Percentiles rank a stretch among this genome's conserved stretches.
Evolutionary conservation across 1,140 invertebrate genomes (phyloP).

Genomic region (Euwallacea fornicatus): DNA sequence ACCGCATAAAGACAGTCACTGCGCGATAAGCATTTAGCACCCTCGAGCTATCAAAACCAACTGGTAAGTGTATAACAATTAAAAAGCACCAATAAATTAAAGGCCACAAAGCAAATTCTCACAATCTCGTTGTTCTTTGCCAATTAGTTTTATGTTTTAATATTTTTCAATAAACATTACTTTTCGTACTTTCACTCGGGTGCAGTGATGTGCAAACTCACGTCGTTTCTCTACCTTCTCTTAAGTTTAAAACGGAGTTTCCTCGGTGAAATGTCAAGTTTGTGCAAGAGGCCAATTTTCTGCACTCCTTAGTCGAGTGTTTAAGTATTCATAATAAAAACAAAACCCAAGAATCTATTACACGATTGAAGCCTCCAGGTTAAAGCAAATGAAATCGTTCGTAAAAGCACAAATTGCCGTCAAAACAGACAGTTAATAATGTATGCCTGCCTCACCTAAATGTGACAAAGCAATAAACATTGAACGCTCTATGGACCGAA

Average conservation of each 20-base stretch:
- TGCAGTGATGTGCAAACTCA: conserved; percentile 12
- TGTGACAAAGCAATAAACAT: conserved; percentile 10
- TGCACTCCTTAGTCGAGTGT: too few relatives aligned
- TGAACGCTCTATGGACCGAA: too few relatives aligned
- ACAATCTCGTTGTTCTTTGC: conserved; percentile 6
- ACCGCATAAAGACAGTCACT: conserved; percentile 24
- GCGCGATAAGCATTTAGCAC: conserved; percentile 15
- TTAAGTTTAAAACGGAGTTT: too few relatives aligned
- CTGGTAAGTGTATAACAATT: conserved; percentile 23
- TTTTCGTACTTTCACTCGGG: conserved; percentile 25
- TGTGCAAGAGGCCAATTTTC: too few relatives aligned
- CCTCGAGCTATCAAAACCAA: conserved; percentile 15
- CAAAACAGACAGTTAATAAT: conserved; percentile 5
- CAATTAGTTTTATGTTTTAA: conserved; percentile 24
- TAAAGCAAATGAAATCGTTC: conserved; percentile 27
- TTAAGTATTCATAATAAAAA: too few relatives aligned
- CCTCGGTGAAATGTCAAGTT: too few relatives aligned
- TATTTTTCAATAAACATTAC: conserved; percentile 17
- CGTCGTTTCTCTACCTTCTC: too few relatives aligned
- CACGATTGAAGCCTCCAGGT: conserved; percentile 15
- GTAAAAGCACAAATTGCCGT: conserved; percentile 21
- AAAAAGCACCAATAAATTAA: conserved; percentile 21
- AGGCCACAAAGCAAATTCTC: conserved; percentile 16
- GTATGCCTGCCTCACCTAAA: conserved; percentile 15
- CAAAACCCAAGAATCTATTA: conserved; percentile 30